phyloP scores from a whole-genome alignment of 2,113 vertebrate species.

The Bombycilla garrulus region DNA sequence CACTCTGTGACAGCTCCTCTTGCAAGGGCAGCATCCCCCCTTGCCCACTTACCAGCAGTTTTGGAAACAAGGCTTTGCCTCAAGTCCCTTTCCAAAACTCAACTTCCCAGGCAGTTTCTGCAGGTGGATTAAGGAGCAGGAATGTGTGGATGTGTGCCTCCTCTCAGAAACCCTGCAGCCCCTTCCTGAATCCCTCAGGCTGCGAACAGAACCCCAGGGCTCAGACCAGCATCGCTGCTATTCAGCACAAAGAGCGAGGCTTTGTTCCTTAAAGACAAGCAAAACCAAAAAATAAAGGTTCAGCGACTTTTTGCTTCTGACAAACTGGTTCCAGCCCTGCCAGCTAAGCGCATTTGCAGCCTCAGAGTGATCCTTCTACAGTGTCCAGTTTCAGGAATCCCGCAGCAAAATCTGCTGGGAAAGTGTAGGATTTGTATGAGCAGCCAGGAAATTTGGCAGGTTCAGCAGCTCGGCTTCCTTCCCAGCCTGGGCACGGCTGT shows the following conservation, averaged over 20 bases:
- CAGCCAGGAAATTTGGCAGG: neutral
- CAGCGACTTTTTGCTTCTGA: neutral
- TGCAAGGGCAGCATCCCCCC: neutral
- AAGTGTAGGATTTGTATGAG: rapidly evolving
- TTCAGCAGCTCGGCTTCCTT: neutral
- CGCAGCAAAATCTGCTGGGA: neutral
- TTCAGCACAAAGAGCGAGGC: neutral
- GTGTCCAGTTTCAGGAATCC: neutral
- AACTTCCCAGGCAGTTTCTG: neutral
- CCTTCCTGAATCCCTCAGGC: neutral
- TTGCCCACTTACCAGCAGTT: neutral
- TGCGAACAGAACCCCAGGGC: neutral
- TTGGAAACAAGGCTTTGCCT: neutral
- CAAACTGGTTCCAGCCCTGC: neutral
- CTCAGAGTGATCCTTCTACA: neutral
- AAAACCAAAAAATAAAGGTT: neutral
- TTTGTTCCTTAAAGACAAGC: neutral
- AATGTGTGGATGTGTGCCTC: neutral
- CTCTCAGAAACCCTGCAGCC: neutral
- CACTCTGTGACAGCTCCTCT: neutral
- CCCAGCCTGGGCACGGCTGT: neutral
- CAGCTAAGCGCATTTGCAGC: neutral
- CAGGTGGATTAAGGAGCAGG: neutral
- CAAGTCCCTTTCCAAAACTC: neutral
- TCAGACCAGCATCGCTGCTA: neutral